Percentiles rank a stretch among this genome's conserved stretches.
phyloP scores from a whole-genome alignment of 2,113 vertebrate genomes.

The Prolemur simus region DNA sequence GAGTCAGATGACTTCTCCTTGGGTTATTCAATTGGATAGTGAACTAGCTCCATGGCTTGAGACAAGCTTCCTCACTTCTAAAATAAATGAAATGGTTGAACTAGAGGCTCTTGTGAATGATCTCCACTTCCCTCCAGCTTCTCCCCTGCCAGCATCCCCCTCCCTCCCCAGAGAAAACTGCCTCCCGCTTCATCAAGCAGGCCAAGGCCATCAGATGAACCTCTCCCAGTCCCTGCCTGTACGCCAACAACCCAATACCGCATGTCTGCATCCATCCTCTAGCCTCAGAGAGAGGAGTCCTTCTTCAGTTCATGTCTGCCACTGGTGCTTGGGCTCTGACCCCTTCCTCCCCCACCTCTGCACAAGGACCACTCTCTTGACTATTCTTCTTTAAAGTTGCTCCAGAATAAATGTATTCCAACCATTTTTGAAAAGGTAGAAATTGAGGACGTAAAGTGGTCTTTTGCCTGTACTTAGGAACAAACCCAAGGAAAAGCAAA shows the following conservation, averaged over 20 bases:
- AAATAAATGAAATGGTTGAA: background rate
- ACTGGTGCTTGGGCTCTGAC: background rate
- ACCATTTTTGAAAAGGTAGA: background rate
- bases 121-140: background rate
- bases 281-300: background rate
- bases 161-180: background rate
- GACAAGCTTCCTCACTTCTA: background rate
- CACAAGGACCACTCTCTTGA: background rate
- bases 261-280: background rate
- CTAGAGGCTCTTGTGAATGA: background rate
- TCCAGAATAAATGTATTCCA: background rate
- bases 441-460: background rate
- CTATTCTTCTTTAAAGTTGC: background rate
- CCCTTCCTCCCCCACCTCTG: too few relatives aligned
- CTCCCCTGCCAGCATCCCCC: background rate
- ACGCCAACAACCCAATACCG: background rate
- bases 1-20: background rate
- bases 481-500: background rate
- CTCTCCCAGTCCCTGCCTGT: background rate
- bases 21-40: background rate
- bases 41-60: background rate
- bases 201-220: background rate
- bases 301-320: background rate
- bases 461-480: background rate
- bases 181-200: background rate